Percentiles rank a stretch among this genome's conserved stretches.
These are phyloP conservation scores for Strix aluco DNA, from an alignment of 2,113 vertebrate genomes.

Conservation along the genomic window DNA sequence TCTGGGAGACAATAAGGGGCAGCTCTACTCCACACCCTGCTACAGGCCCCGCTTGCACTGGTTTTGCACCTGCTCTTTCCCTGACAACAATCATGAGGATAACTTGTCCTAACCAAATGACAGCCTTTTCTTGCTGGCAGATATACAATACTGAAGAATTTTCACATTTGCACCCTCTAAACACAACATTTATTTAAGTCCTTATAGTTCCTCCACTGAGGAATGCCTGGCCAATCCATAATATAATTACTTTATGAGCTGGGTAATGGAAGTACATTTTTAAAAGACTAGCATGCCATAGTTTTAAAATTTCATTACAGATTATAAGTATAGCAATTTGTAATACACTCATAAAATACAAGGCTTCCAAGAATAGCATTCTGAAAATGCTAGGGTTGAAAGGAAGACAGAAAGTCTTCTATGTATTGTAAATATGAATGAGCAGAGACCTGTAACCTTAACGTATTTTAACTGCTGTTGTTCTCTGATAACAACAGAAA, in stretches of 20 bases:
- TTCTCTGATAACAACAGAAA: not conserved
- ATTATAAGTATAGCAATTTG: not conserved
- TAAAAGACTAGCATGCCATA: not conserved
- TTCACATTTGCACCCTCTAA: not conserved
- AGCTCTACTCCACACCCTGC: not conserved
- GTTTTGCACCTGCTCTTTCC: not conserved
- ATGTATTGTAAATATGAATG: not conserved
- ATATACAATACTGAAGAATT: not conserved
- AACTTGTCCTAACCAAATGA: not conserved
- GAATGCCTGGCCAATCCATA: not conserved
- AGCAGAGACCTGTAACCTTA: not conserved
- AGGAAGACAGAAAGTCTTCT: not conserved
- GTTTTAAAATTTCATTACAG: not conserved
- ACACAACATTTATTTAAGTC: not conserved
- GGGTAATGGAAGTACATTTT: not conserved
- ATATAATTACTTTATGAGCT: not conserved
- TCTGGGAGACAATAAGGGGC: not conserved
- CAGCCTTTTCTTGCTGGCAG: not conserved
- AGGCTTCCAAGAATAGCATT: constrained; percentile 3
- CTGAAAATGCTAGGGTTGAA: not conserved
- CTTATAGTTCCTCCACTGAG: not conserved
- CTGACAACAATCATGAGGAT: not conserved
- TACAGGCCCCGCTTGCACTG: not conserved
- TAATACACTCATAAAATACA: not conserved
- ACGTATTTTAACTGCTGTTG: not conserved